phyloP scores from a whole-genome alignment of 2,888 invertebrate species.

The Crioceris asparagi region DNA sequence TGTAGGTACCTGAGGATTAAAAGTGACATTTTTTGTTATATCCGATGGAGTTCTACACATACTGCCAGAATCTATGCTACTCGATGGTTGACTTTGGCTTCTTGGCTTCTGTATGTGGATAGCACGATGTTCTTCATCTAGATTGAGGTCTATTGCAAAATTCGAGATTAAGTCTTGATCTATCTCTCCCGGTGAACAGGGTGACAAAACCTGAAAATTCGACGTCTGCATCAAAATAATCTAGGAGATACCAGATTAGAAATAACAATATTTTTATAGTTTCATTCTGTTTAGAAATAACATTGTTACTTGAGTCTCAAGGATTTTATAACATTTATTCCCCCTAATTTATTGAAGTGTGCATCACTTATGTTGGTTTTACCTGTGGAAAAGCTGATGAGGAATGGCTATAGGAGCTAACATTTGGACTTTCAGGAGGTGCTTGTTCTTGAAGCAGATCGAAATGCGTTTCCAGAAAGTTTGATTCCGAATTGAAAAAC shows the following conservation, averaged over 20 bases:
- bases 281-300: no score
- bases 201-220: slow-evolving; percentile 18
- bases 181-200: slow-evolving; percentile 26
- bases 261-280: no score
- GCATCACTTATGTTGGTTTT: no score
- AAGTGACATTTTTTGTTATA: slow-evolving; percentile 35
- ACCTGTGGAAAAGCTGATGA: no score
- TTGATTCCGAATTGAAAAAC: slow-evolving; percentile 32
- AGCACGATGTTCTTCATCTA: slow-evolving; percentile 35
- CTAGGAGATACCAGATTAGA: no score
- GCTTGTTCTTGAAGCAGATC: slow-evolving; percentile 27
- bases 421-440: slow-evolving; percentile 15
- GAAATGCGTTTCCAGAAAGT: slow-evolving; percentile 35
- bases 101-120: slow-evolving; percentile 24
- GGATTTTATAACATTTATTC: no score
- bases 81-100: slow-evolving; percentile 21
- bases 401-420: slow-evolving; percentile 17
- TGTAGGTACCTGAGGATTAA: slow-evolving; percentile 37
- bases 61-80: slow-evolving; percentile 33
- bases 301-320: no score
- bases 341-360: no score
- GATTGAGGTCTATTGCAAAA: slow-evolving; percentile 36
- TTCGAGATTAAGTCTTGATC: slow-evolving; percentile 37
- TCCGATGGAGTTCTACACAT: slow-evolving; percentile 33
- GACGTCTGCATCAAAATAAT: no score